A percentile compares a stretch with the other conserved stretches of the same genome.
phyloP scores from a whole-genome alignment of 2,113 vertebrate species.

The Copsychus sechellarum region DNA sequence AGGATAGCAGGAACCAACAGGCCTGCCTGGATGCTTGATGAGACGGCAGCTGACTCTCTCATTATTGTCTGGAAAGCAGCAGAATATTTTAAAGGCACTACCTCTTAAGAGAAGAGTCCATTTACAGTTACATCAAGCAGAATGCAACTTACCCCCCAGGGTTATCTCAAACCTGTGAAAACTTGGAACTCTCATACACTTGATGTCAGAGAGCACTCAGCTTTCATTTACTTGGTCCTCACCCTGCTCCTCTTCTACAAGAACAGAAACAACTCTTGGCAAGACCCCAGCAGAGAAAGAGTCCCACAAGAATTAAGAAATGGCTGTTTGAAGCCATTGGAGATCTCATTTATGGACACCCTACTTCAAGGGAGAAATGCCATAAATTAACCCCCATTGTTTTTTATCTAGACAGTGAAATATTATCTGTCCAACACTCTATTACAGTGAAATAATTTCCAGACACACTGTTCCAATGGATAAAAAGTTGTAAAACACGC shows the following conservation, averaged over 20 bases:
- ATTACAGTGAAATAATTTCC: constrained; percentile 27
- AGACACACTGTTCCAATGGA: background rate
- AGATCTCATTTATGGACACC: background rate
- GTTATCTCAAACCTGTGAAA: background rate
- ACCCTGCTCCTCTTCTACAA: background rate
- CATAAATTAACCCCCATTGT: constrained; percentile 30
- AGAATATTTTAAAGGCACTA: background rate
- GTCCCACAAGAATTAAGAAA: constrained; percentile 24
- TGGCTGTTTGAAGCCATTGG: background rate
- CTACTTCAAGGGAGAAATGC: background rate
- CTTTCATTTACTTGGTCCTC: background rate
- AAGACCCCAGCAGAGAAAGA: background rate
- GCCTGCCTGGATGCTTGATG: background rate
- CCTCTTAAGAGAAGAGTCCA: background rate
- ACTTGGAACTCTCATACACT: background rate
- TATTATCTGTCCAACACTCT: background rate
- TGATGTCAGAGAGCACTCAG: background rate
- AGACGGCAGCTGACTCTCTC: background rate
- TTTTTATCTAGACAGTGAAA: constrained; percentile 39
- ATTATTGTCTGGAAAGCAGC: background rate
- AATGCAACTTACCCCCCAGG: background rate
- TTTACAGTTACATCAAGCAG: background rate
- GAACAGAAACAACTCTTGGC: background rate
- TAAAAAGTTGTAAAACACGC: background rate
- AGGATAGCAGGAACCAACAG: background rate